A percentile compares a stretch with the other conserved stretches of the same genome.
These are phyloP conservation scores for Brenthis hecate DNA, from an alignment of 2,888 invertebrate species.

Conservation along the genomic window DNA sequence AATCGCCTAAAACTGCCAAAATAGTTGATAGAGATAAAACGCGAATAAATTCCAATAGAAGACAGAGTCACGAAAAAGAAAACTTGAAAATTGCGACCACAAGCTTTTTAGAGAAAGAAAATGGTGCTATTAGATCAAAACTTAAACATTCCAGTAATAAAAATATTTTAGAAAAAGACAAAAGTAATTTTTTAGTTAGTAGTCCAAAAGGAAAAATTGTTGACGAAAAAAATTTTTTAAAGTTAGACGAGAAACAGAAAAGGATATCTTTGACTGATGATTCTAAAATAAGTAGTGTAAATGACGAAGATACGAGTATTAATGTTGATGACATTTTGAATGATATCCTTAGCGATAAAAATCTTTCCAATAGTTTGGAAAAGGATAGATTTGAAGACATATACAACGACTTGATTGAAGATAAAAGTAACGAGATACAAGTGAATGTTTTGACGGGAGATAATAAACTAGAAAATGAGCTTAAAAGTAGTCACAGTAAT, in stretches of 20 bases:
- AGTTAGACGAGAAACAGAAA: conserved; percentile 53
- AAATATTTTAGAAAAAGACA: conserved; percentile 77
- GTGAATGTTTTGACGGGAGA: conserved; percentile 47
- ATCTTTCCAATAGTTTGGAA: conserved; percentile 57
- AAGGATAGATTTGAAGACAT: conserved; percentile 69
- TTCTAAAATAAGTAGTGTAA: conserved; percentile 51
- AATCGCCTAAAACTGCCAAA: conserved; percentile 63
- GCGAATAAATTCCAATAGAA: conserved; percentile 51
- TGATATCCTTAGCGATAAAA: conserved; percentile 63
- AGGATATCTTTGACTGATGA: conserved; percentile 53
- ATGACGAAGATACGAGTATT: conserved; percentile 48
- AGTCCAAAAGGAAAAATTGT: conserved; percentile 65
- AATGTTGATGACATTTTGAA: conserved; percentile 69
- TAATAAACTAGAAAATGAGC: conserved; percentile 46
- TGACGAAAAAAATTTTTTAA: conserved; percentile 60
- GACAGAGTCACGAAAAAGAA: conserved; percentile 69
- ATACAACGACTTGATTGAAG: conserved; percentile 65
- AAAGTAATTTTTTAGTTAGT: conserved; percentile 70
- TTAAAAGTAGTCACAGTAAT: conserved; percentile 64
- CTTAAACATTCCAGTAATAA: conserved; percentile 78
- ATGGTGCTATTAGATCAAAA: conserved; percentile 80
- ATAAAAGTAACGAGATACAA: conserved; percentile 46
- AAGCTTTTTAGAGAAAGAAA: conserved; percentile 63
- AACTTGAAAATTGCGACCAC: conserved; percentile 60
- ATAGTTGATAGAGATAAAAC: conserved; percentile 73